A percentile compares a stretch with the other conserved stretches of the same genome.
Conservation (phyloP, 2,888 invertebrate species). For the Heliconius charithonia region DNA sequence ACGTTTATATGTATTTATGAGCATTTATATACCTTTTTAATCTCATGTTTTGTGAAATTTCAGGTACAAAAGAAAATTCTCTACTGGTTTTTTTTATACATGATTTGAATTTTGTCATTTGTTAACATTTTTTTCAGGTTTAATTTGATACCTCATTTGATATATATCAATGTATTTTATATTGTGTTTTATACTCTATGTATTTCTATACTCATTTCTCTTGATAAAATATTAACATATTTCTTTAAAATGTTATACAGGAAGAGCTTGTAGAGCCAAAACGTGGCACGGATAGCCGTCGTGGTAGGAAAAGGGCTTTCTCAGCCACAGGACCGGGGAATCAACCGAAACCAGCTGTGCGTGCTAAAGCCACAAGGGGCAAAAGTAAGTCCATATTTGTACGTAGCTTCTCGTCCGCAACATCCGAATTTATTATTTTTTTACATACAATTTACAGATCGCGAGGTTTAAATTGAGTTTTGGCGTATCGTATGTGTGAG, state of each 20-base stretch:
- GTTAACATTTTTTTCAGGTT: not conserved
- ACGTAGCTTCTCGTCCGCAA: not conserved
- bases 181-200: too few relatives aligned
- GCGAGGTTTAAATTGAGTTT: too few relatives aligned
- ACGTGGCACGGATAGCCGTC: conserved; percentile 60
- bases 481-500: too few relatives aligned
- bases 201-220: too few relatives aligned
- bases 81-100: not conserved
- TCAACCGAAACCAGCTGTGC: conserved; percentile 56
- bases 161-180: not conserved
- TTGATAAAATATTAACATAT: conserved; percentile 7
- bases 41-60: not conserved
- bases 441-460: too few relatives aligned
- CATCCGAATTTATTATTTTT: not conserved
- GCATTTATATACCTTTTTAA: not conserved
- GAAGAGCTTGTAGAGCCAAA: conserved; percentile 54
- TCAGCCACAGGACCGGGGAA: conserved; percentile 66
- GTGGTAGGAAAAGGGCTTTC: conserved; percentile 70
- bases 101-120: not conserved
- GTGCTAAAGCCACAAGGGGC: conserved; percentile 61
- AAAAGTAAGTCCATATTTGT: conserved; percentile 58
- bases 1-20: not conserved
- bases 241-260: conserved; percentile 15
- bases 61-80: not conserved
- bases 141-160: not conserved